phyloP scores from a whole-genome alignment of 2,888 invertebrate genomes.

The Drosophila austrosaltans region DNA sequence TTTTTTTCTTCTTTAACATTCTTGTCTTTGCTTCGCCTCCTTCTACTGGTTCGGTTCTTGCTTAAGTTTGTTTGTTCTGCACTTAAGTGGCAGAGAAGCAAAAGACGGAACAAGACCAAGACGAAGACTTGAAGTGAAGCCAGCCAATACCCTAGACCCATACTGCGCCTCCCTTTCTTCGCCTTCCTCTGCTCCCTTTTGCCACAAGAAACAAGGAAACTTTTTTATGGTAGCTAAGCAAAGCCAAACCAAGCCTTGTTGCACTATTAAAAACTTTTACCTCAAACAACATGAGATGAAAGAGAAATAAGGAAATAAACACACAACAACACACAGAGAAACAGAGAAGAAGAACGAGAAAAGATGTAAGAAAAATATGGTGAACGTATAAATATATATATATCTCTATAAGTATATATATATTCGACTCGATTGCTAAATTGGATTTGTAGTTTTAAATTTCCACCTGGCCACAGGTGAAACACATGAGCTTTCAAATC shows the following conservation, averaged over 20 bases:
- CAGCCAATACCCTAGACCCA: slow-evolving; percentile 10
- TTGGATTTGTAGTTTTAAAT: slow-evolving; percentile 63
- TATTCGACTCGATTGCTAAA: slow-evolving; percentile 60
- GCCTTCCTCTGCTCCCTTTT: not conserved
- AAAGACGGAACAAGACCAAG: slow-evolving; percentile 17
- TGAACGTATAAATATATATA: not conserved
- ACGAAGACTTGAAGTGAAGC: not conserved
- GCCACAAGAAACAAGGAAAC: slow-evolving; percentile 15
- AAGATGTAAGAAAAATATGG: slow-evolving; percentile 4
- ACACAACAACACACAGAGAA: slow-evolving; percentile 15
- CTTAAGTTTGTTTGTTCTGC: slow-evolving; percentile 69
- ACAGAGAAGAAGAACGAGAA: slow-evolving; percentile 8
- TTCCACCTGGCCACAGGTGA: slow-evolving; percentile 9
- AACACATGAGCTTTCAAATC: slow-evolving; percentile 1
- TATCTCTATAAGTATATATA: not conserved
- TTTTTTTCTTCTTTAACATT: slow-evolving; percentile 17
- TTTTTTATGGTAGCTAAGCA: slow-evolving; percentile 66
- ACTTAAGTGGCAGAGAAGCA: slow-evolving; percentile 60
- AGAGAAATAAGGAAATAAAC: slow-evolving; percentile 23
- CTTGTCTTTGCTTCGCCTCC: slow-evolving; percentile 1
- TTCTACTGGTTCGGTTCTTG: slow-evolving; percentile 10
- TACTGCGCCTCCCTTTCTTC: not conserved
- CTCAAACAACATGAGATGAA: slow-evolving; percentile 12
- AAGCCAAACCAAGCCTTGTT: slow-evolving; percentile 47
- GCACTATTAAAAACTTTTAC: slow-evolving; percentile 73